These are phyloP conservation scores for Diprion similis DNA, from an alignment of 1,140 invertebrate genomes.

Conservation along the genomic window DNA sequence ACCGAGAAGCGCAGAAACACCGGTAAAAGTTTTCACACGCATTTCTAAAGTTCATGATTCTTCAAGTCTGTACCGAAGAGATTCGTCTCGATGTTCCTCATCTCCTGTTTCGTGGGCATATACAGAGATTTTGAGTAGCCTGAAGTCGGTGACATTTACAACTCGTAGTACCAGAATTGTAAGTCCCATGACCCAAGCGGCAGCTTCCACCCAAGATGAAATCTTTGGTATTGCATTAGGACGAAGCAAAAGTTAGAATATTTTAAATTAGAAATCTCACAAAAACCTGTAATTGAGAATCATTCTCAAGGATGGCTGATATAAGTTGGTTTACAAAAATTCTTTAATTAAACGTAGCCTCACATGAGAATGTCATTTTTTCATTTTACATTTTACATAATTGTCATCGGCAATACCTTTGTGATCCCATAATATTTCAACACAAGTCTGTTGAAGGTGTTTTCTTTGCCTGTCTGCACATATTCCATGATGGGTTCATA, in stretches of 20 bases:
- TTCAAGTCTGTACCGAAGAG: no score
- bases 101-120: neutral
- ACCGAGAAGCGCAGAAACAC: conserved; percentile 5
- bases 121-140: conserved; percentile 28
- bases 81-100: conserved; percentile 11
- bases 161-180: conserved; percentile 32
- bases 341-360: neutral
- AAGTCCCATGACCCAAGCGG: conserved; percentile 35
- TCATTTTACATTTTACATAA: conserved; percentile 8
- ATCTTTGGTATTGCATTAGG: conserved; percentile 17
- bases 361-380: neutral
- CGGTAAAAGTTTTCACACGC: neutral
- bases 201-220: conserved; percentile 32
- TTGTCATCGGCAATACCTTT: conserved; percentile 20
- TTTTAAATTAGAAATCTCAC: neutral
- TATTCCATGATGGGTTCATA: conserved; percentile 31
- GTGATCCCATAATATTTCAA: conserved; percentile 25
- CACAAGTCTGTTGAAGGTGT: conserved; percentile 16
- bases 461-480: conserved; percentile 20
- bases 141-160: conserved; percentile 34
- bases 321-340: conserved; percentile 6
- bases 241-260: neutral
- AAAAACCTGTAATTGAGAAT: neutral
- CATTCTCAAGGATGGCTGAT: no score
- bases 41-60: no score